A percentile compares a stretch with the other conserved stretches of the same genome.
Evolutionary conservation across 2,888 invertebrate species (phyloP).

Genomic region (Mimas tiliae): DNA sequence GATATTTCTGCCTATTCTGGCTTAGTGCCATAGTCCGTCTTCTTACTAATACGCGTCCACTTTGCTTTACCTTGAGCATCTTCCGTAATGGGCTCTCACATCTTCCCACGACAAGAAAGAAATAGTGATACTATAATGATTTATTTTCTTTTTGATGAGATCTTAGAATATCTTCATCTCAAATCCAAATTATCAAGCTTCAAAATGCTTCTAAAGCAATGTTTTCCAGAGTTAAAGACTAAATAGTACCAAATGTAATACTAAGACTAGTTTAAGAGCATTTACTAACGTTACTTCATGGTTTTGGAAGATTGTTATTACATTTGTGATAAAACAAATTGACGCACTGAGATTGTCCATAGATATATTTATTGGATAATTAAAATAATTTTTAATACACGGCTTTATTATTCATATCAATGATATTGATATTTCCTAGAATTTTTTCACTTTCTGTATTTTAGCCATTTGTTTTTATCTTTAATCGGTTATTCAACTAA

Average conservation of each 20-base stretch:
- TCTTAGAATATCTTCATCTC: no score
- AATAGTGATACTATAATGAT: background rate
- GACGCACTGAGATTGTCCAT: slow-evolving; percentile 17
- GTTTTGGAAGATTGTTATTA: background rate
- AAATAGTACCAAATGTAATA: slow-evolving; percentile 15
- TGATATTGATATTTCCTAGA: background rate
- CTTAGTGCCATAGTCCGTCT: no score
- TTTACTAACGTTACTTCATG: slow-evolving; percentile 2
- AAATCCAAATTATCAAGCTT: no score
- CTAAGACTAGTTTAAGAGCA: background rate
- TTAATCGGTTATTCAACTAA: background rate
- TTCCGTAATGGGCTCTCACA: no score
- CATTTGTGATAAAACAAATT: slow-evolving; percentile 9
- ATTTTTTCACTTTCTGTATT: background rate
- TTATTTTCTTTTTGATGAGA: background rate
- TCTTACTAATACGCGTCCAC: no score
- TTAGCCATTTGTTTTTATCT: slow-evolving; percentile 1
- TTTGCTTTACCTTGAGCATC: no score
- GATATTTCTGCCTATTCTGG: no score
- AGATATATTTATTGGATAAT: slow-evolving; percentile 17
- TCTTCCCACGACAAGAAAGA: no score
- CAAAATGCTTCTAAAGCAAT: background rate
- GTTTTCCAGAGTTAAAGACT: slow-evolving; percentile 15
- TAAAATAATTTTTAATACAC: slow-evolving; percentile 1
- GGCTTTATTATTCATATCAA: background rate